These are phyloP conservation scores for Ceratotherium simum DNA, from an alignment of 2,113 vertebrate species.

Conservation along the genomic window DNA sequence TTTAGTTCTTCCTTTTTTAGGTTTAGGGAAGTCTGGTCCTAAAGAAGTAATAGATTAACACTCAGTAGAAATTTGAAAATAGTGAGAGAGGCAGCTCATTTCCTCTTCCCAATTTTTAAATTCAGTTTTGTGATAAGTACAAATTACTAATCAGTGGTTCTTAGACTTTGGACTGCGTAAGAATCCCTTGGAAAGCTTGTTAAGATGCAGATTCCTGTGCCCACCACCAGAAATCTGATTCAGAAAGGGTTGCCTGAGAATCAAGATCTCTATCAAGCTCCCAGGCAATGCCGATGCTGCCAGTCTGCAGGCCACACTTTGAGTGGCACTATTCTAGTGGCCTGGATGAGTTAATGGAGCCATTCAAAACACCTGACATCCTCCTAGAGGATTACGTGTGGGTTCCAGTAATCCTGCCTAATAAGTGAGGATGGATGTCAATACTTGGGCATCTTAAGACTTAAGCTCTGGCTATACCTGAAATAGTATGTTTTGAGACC, in stretches of 20 bases:
- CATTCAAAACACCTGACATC: background rate
- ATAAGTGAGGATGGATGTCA: constrained; percentile 9
- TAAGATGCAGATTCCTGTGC: background rate
- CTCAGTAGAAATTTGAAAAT: constrained; percentile 38
- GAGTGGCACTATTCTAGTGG: background rate
- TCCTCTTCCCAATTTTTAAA: background rate
- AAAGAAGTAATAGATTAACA: background rate
- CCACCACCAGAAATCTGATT: background rate
- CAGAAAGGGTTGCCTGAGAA: background rate
- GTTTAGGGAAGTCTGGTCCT: background rate
- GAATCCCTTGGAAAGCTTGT: background rate
- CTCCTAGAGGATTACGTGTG: background rate
- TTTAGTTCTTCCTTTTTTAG: background rate
- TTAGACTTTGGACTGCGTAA: background rate
- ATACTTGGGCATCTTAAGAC: background rate
- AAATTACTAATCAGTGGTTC: background rate
- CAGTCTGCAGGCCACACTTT: background rate
- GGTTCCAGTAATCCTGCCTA: background rate
- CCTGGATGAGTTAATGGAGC: background rate
- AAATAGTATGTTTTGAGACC: constrained; percentile 16
- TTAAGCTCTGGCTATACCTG: background rate
- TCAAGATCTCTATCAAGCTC: background rate
- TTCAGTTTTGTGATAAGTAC: background rate
- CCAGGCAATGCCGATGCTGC: background rate
- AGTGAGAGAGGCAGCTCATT: background rate